phyloP scores from a whole-genome alignment of 2,797 vertebrate genomes.

The Benthosema pterotum region DNA sequence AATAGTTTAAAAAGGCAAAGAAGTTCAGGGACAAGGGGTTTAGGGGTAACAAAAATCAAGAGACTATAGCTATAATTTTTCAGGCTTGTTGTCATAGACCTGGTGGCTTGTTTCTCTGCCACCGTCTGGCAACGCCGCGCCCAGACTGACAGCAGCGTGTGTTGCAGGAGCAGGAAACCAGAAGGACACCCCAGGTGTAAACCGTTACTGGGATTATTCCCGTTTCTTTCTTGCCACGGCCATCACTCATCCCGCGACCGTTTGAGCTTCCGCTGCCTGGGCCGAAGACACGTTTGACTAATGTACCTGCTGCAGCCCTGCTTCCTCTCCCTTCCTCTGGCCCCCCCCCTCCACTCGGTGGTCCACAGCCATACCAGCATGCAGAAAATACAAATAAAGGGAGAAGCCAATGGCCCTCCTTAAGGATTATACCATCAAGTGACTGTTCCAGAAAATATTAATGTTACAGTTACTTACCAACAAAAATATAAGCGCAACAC shows the following conservation, averaged over 20 bases:
- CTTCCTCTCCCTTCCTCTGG: constrained; percentile 6
- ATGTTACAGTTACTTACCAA: too few relatives aligned
- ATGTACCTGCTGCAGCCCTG: constrained; percentile 33
- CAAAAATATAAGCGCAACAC: too few relatives aligned
- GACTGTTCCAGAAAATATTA: too few relatives aligned
- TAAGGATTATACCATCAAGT: too few relatives aligned
- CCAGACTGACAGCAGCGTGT: not conserved
- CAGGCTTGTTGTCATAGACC: too few relatives aligned
- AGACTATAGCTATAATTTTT: too few relatives aligned
- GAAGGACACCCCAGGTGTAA: constrained; percentile 17
- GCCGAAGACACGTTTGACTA: constrained; percentile 1
- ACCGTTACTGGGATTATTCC: constrained; percentile 39
- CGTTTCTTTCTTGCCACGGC: constrained; percentile 5
- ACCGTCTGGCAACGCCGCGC: not conserved
- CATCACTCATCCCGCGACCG: constrained; percentile 23
- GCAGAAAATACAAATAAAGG: too few relatives aligned
- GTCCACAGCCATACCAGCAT: not conserved
- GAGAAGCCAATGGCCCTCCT: too few relatives aligned
- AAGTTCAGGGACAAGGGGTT: too few relatives aligned
- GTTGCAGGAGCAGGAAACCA: not conserved
- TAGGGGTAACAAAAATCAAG: too few relatives aligned
- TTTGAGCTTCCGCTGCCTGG: constrained; percentile 21
- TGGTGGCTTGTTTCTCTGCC: not conserved
- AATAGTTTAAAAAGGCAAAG: too few relatives aligned
- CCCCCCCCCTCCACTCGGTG: constrained; percentile 16